Base-by-base conservation (phyloP, 2,797 vertebrate species). In the Simalia tracyae region DNA sequence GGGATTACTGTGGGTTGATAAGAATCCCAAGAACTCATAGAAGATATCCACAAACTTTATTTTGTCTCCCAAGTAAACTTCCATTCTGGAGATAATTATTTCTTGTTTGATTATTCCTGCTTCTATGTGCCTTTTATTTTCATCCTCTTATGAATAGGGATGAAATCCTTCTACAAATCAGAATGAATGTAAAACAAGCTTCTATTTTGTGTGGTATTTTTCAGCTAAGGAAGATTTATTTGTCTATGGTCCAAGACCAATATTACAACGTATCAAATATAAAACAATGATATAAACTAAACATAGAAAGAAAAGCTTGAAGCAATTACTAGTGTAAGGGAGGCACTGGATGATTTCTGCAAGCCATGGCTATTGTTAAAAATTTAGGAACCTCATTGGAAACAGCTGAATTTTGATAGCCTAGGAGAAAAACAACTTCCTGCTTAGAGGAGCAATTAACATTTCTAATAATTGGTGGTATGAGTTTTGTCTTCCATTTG, bases 111-210 rank as follows among this genome's bases (percentile, higher is more conserved):
- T 5, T 72, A 72, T 31, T 89, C 68, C 88, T 31, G 5, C 15
- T 54, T 31, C 6, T 14, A 57, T 72, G 1, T 59, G 5, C 2
- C 15, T 68, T 11, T 3, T 87, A 89, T 46, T 42, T 0, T 2
- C 54, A 86, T 15, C 3, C 10, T 4, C 87, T 93, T 28, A 5
- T 86, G 36, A 0, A 5, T 85, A 92, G 94, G 94, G 91, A 10
- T 19, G 93, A 92, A 24, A 90, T 86, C 1, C 66, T 84, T 17
- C 89, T 26, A 87, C 85, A 93, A 56, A 46, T 90, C 46, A 60
- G 24, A 68, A 68, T 1, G 5, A 9, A 61, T 84, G 72, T 4
- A 90, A 66, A 26, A 22, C 22, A 81, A 5, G 26, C 14, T n/a
- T 72, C 31, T 42, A 6, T 36, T 36, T 11, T 36, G 66, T 68